These are phyloP conservation scores for Lagenorhynchus albirostris DNA, from an alignment of 2,113 vertebrate genomes.

Conservation along the genomic window DNA sequence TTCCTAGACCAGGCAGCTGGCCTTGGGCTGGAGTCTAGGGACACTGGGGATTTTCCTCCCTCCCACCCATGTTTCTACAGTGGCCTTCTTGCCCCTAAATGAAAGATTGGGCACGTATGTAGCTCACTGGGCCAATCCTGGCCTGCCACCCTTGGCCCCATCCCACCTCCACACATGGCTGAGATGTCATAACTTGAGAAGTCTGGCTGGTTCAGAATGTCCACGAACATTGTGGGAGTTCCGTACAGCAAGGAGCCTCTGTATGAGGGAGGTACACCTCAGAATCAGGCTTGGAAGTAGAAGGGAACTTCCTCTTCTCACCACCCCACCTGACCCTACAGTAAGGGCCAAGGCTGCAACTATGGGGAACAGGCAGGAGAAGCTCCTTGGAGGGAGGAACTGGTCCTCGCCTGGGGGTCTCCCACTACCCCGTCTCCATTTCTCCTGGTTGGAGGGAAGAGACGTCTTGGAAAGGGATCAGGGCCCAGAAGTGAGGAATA, in stretches of 20 bases:
- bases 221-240: conserved; percentile 95
- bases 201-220: conserved; percentile 88
- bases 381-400: neutral
- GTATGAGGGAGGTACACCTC: neutral
- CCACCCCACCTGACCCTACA: neutral
- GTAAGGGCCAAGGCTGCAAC: neutral
- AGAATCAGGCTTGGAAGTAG: conserved; percentile 33
- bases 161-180: conserved; percentile 84
- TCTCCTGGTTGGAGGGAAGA: neutral
- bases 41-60: neutral
- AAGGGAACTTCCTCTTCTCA: neutral
- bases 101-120: neutral
- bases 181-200: conserved; percentile 87
- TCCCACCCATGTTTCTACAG: neutral
- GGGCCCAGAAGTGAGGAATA: neutral
- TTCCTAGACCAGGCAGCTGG: neutral
- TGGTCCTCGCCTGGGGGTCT: neutral
- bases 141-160: neutral
- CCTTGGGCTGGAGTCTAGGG: neutral
- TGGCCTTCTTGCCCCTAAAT: neutral
- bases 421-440: neutral
- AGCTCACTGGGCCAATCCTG: neutral
- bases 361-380: neutral
- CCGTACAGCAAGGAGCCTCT: conserved; percentile 81
- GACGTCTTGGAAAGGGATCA: neutral